phyloP scores from a whole-genome alignment of 2,113 vertebrate genomes.

The Tursiops truncatus region DNA sequence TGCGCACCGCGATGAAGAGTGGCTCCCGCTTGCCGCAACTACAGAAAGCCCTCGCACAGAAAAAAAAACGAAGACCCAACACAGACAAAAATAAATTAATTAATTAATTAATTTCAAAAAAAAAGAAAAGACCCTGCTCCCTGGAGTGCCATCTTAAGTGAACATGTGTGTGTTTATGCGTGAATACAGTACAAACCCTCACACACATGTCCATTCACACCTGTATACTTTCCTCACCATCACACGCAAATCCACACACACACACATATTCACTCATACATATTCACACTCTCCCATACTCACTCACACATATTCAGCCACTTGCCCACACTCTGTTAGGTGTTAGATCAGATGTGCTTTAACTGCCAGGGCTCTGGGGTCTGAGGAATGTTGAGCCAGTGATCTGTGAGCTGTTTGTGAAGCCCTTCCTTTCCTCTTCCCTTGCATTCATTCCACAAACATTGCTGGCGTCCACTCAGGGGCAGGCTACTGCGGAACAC shows the following conservation, averaged over 20 bases:
- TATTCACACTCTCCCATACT: background rate
- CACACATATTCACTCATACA: background rate
- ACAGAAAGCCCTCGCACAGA: too few relatives aligned
- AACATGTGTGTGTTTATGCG: background rate
- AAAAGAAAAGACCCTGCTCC: background rate
- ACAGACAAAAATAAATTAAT: too few relatives aligned
- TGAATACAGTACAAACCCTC: background rate
- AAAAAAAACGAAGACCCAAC: too few relatives aligned
- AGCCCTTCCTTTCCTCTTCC: background rate
- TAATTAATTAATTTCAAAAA: too few relatives aligned
- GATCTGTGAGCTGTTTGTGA: background rate
- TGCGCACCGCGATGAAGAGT: too few relatives aligned
- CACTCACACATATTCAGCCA: background rate
- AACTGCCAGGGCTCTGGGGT: background rate
- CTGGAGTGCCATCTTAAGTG: background rate
- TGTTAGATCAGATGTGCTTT: background rate
- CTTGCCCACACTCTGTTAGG: background rate
- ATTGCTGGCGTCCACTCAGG: background rate
- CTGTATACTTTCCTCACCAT: background rate
- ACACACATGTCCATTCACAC: background rate
- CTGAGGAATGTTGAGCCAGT: background rate
- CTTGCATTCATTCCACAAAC: background rate
- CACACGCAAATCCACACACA: background rate
- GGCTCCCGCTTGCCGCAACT: too few relatives aligned
- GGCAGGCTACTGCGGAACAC: background rate